Percentiles rank a stretch among this genome's conserved stretches.
Conservation (phyloP, 2,888 invertebrate genomes). For the Eupelmus urozonus region DNA sequence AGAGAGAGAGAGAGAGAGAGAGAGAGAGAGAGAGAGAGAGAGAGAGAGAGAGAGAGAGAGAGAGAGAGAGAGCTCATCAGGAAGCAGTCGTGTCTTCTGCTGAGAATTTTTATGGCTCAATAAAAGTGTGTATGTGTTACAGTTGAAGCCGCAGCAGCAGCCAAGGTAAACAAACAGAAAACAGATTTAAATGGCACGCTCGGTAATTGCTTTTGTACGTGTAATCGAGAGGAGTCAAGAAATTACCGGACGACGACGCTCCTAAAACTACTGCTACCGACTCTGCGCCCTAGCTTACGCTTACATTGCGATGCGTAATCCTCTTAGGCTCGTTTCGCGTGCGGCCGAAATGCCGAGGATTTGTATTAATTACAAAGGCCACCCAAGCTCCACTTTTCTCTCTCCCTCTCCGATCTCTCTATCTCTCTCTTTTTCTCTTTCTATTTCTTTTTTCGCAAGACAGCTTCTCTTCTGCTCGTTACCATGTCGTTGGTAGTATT, state of each 20-base stretch:
- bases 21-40: no score
- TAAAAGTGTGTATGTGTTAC: conserved; percentile 42
- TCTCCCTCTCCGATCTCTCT: not conserved
- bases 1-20: no score
- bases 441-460: not conserved
- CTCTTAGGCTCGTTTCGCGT: conserved; percentile 63
- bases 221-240: conserved; percentile 11
- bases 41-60: no score
- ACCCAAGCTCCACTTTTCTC: conserved; percentile 35
- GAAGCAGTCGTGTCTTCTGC: not conserved
- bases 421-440: conserved; percentile 8
- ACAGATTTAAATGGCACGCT: conserved; percentile 47
- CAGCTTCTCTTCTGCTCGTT: conserved; percentile 20
- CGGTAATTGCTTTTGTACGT: conserved; percentile 38
- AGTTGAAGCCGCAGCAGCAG: conserved; percentile 26
- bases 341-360: conserved; percentile 59
- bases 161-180: conserved; percentile 42
- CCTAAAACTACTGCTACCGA: not conserved
- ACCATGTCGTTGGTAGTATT: conserved; percentile 10
- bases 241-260: conserved; percentile 9
- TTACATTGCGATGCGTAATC: conserved; percentile 62
- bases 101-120: conserved; percentile 47
- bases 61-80: not conserved
- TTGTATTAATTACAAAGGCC: conserved; percentile 63
- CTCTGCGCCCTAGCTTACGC: conserved; percentile 36